phyloP scores from a whole-genome alignment of 2,888 invertebrate genomes.

The Hesperia comma region DNA sequence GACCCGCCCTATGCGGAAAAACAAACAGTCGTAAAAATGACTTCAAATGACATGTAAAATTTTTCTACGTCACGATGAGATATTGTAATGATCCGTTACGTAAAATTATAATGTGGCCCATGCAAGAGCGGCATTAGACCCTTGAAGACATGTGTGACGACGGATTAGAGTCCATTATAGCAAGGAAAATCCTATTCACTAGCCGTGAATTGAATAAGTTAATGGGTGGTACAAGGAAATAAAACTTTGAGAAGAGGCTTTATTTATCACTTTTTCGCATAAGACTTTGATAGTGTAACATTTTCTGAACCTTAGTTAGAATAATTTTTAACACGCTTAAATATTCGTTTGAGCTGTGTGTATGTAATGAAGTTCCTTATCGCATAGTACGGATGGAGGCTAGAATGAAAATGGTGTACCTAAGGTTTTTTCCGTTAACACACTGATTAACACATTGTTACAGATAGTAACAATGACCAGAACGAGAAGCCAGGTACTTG shows the following conservation, averaged over 20 bases:
- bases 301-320: too few species aligned
- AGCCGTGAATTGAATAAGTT: conserved; percentile 78
- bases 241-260: conserved; percentile 49
- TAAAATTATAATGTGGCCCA: conserved; percentile 77
- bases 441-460: too few species aligned
- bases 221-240: conserved; percentile 65
- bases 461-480: too few species aligned
- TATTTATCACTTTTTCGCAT: too few species aligned
- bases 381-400: too few species aligned
- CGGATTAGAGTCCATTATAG: conserved; percentile 72
- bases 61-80: conserved; percentile 82
- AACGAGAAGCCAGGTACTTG: too few species aligned
- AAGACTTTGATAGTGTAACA: too few species aligned
- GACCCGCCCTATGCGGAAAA: conserved; percentile 75
- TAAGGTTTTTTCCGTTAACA: too few species aligned
- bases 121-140: conserved; percentile 74
- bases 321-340: too few species aligned
- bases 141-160: conserved; percentile 71
- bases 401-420: too few species aligned
- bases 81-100: conserved; percentile 82
- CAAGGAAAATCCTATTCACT: conserved; percentile 73
- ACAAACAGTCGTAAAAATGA: conserved; percentile 79
- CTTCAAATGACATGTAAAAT: conserved; percentile 81
- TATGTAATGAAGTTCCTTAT: too few species aligned
- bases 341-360: too few species aligned